These are phyloP conservation scores for Drosophila ambigua DNA, from an alignment of 1,140 invertebrate genomes.

Conservation along the genomic window DNA sequence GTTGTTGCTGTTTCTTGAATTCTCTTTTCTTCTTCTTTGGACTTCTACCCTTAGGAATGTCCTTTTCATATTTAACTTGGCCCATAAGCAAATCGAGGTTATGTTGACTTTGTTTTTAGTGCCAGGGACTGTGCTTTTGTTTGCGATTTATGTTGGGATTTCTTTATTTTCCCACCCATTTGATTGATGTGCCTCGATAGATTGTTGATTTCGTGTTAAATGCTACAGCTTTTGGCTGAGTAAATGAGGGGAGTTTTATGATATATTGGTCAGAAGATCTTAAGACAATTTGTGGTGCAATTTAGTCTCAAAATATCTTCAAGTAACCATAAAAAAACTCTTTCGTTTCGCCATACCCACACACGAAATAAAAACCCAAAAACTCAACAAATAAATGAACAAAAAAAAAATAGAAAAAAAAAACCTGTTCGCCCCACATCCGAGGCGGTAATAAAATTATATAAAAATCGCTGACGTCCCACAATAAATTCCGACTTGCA, in stretches of 20 bases:
- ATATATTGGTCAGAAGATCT: not conserved
- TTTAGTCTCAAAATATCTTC: not conserved
- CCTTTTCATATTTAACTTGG: constrained; percentile 31
- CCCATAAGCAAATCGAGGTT: constrained; percentile 64
- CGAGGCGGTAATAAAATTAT: constrained; percentile 44
- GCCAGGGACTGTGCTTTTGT: constrained; percentile 46
- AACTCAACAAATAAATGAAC: constrained; percentile 4
- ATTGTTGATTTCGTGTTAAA: constrained; percentile 60
- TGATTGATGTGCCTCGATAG: constrained; percentile 61
- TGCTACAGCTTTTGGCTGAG: constrained; percentile 44
- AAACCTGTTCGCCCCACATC: constrained; percentile 25
- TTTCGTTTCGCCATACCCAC: no score
- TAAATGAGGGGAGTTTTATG: not conserved
- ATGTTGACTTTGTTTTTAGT: constrained; percentile 66
- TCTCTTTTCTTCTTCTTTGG: not conserved
- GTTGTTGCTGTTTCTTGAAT: constrained; percentile 6
- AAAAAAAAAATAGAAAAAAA: not conserved
- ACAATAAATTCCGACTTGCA: constrained; percentile 56
- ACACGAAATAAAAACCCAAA: no score
- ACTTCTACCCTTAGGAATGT: no score
- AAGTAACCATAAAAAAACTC: no score
- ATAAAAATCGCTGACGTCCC: constrained; percentile 48
- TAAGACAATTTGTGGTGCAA: constrained; percentile 8
- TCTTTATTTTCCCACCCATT: not conserved
- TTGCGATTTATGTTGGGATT: constrained; percentile 25